Base-by-base conservation (phyloP, 2,888 invertebrate genomes). In the Ligdia adustata region DNA sequence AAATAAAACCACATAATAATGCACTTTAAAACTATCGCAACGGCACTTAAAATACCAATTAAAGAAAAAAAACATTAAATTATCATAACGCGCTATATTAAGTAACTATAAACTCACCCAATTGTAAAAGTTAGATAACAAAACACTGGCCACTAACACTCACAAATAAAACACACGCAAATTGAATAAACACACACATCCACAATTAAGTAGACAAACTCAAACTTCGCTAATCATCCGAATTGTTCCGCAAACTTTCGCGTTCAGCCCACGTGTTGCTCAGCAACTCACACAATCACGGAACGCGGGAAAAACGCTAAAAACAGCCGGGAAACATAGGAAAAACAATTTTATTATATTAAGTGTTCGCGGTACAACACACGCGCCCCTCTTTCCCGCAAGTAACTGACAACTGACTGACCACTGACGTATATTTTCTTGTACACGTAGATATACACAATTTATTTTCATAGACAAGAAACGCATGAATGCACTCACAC, bases 391-490 rank as follows among this genome's bases (percentile, higher is more conserved):
- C 51, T 46, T 79, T 70, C 75, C 69, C 69, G 72, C 80, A 72
- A 82, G 73, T 77, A 72, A 81, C 83, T 81, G 81, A 84, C 86
- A 83, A 89, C 88, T 84, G 88, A 80, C 76, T 81, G 84, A 68
- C 75, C 77, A 81, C 67, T 73, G n/a, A 73, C 74, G 73, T 79
- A 72, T 69, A 81, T 80, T 78, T 79, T 73, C 78, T 78, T 80
- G 67, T 75, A 75, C 67, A 71, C 71, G 9, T 35, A 72, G 62
- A 71, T 75, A 79, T 80, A 79, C 80, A 85, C 77, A 78, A 82
- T 79, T 85, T 84, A 83, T 87, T 87, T 89, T 82, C 79, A 87
- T 82, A 82, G 77, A 70, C 69, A 64, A 63, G 64, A 61, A 68
- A 72, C 79, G 79, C 79, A 81, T 80, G 74, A 71, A 72, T 69